A percentile compares a stretch with the other conserved stretches of the same genome.
These are phyloP conservation scores for Cottus gobio DNA, from an alignment of 2,113 vertebrate genomes.

Conservation along the genomic window DNA sequence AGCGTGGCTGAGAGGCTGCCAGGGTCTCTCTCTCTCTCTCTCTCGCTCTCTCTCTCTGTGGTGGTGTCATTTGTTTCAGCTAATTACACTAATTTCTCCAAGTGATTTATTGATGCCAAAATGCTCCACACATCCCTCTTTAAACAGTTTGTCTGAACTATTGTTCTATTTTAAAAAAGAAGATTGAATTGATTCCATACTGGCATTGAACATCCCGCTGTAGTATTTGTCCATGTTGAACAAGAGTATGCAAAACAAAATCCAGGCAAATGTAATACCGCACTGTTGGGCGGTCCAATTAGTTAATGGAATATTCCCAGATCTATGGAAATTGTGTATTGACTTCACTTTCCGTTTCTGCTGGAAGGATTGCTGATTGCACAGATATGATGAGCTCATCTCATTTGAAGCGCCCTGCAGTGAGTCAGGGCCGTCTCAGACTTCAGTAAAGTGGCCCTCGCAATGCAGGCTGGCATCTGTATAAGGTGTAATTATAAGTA, in stretches of 20 bases:
- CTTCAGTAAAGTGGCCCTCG: background rate
- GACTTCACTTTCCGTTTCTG: background rate
- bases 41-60: slow-evolving; percentile 9
- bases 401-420: slow-evolving; percentile 3
- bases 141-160: slow-evolving; percentile 32
- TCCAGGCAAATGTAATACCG: slow-evolving; percentile 7
- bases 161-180: slow-evolving; percentile 10
- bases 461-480: slow-evolving; percentile 9
- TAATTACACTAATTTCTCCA: slow-evolving; percentile 62
- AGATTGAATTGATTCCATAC: slow-evolving; percentile 16
- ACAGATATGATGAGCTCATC: slow-evolving; percentile 8
- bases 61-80: slow-evolving; percentile 56
- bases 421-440: background rate
- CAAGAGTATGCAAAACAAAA: slow-evolving; percentile 12
- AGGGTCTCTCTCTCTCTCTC: slow-evolving; percentile 10
- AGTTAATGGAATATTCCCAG: slow-evolving; percentile 40
- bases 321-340: slow-evolving; percentile 12
- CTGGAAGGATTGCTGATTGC: slow-evolving; percentile 24
- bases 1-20: slow-evolving; percentile 31
- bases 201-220: slow-evolving; percentile 4
- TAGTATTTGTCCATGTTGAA: slow-evolving; percentile 7
- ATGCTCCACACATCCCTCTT: background rate
- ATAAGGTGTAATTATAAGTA: slow-evolving; percentile 22
- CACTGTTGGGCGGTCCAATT: slow-evolving; percentile 3
- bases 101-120: slow-evolving; percentile 57